Evolutionary conservation across 2,113 vertebrate genomes (phyloP).

Genomic region (Vireo altiloquus): DNA sequence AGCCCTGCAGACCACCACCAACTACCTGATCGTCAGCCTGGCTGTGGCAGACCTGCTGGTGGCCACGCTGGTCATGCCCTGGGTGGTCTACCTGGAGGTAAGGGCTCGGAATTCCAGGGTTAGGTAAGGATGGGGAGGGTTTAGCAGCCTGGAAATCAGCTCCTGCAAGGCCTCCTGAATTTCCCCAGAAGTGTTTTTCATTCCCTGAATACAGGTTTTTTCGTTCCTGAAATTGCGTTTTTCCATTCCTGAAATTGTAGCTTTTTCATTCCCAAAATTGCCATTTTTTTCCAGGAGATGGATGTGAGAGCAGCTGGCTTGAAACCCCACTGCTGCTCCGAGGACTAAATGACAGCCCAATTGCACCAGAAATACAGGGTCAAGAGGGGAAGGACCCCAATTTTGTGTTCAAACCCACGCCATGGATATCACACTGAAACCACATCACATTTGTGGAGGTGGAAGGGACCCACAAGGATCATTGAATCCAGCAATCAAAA

Average conservation of each 20-base stretch:
- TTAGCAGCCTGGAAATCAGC: background rate
- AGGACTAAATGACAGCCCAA: background rate
- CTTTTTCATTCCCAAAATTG: background rate
- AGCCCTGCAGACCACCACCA: constrained; percentile 96
- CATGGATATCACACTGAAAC: background rate
- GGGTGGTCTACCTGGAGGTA: constrained; percentile 96
- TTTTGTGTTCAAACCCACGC: background rate
- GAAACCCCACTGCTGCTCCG: background rate
- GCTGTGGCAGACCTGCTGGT: constrained; percentile 95
- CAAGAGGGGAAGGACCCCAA: background rate
- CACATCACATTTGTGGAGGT: background rate
- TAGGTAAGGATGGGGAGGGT: accelerated
- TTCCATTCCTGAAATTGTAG: background rate
- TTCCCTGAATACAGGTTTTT: background rate
- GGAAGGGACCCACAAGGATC: background rate
- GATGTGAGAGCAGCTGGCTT: background rate
- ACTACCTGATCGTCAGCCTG: constrained; percentile 97
- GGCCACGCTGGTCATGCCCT: constrained; percentile 95
- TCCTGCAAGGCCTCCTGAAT: background rate
- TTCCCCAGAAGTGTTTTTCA: no score
- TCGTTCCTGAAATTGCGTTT: background rate
- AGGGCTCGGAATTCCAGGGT: accelerated
- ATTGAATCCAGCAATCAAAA: background rate
- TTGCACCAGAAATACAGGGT: background rate
- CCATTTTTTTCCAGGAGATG: background rate